Percentiles rank a stretch among this genome's conserved stretches.
Conservation (phyloP, 2,113 vertebrate species). For the Ctenodactylus gundi region DNA sequence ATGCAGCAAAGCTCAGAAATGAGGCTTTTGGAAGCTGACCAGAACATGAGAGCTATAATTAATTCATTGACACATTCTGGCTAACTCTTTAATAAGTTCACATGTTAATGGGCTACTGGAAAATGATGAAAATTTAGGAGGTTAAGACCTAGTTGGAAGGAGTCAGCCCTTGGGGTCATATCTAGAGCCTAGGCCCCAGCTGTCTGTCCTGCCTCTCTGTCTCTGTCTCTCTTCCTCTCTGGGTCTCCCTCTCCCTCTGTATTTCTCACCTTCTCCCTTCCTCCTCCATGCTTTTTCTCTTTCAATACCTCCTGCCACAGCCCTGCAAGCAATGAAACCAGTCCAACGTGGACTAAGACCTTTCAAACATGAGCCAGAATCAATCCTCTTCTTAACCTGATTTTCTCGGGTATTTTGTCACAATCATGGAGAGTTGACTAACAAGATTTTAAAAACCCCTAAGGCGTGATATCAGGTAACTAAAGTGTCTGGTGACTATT, state of each 20-base stretch:
- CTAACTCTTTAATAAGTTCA: too few species aligned
- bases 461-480: neutral
- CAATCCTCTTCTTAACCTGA: neutral
- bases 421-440: neutral
- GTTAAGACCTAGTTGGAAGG: neutral
- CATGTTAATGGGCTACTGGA: neutral
- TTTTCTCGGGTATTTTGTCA: neutral
- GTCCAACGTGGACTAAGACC: neutral
- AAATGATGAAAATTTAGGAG: neutral
- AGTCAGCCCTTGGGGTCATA: neutral
- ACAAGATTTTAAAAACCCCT: neutral
- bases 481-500: neutral
- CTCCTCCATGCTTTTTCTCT: neutral
- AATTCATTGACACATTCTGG: neutral
- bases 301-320: neutral
- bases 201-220: neutral
- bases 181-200: too few species aligned
- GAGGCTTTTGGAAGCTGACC: neutral
- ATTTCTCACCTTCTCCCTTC: neutral
- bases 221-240: neutral
- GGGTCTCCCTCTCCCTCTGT: neutral
- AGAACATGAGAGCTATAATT: neutral
- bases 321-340: neutral
- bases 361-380: neutral
- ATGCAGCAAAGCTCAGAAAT: neutral